A percentile compares a stretch with the other conserved stretches of the same genome.
Evolutionary conservation across 2,797 vertebrate genomes (phyloP).

Genomic region (Rachycentron canadum): DNA sequence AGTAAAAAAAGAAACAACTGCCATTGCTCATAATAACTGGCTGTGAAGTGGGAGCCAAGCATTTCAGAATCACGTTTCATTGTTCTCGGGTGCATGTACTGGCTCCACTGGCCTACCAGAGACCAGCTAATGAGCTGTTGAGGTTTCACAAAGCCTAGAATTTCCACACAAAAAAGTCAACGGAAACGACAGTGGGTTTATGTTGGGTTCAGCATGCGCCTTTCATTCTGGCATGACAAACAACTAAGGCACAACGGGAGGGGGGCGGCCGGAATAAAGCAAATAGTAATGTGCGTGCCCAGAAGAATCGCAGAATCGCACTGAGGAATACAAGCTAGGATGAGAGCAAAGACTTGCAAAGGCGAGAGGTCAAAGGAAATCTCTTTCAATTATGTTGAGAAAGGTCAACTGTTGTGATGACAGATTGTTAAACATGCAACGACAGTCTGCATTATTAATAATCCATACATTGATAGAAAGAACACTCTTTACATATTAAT

Average conservation of each 20-base stretch:
- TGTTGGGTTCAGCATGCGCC: constrained; percentile 61
- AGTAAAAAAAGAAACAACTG: not conserved
- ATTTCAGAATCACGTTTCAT: constrained; percentile 30
- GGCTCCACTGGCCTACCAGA: constrained; percentile 5
- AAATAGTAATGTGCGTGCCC: constrained; percentile 51
- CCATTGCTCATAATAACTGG: constrained; percentile 1
- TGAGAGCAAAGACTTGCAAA: constrained; percentile 24
- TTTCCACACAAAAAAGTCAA: constrained; percentile 41
- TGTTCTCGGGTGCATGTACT: not conserved
- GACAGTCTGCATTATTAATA: constrained; percentile 52
- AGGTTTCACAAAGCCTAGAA: constrained; percentile 18
- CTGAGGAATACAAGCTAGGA: constrained; percentile 52
- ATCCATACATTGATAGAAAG: constrained; percentile 46
- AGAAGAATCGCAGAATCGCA: constrained; percentile 28
- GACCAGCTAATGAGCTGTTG: constrained; percentile 37
- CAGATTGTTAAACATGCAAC: constrained; percentile 58
- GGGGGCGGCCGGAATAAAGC: constrained; percentile 49
- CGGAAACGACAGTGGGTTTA: constrained; percentile 48
- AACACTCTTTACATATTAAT: constrained; percentile 37
- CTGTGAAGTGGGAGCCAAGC: constrained; percentile 16
- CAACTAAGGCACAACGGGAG: constrained; percentile 54
- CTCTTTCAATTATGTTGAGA: constrained; percentile 55
- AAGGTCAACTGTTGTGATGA: constrained; percentile 70
- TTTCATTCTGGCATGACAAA: constrained; percentile 71
- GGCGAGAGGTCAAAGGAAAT: constrained; percentile 46